Evolutionary conservation across 2,797 vertebrate species (phyloP).

Genomic region (Lepilemur septentrionalis): DNA sequence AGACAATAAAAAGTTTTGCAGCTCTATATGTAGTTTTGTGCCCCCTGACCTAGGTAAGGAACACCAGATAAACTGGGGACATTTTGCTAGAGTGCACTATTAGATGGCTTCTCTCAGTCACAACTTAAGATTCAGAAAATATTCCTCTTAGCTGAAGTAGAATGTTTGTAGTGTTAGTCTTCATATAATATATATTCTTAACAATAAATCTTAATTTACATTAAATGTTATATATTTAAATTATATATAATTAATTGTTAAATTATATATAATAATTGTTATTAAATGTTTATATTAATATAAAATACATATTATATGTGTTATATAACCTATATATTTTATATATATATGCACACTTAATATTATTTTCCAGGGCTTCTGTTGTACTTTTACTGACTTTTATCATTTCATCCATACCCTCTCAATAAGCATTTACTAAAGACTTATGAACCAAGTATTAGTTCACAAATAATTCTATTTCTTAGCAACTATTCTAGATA

Average conservation of each 20-base stretch:
- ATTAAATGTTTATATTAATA: not conserved
- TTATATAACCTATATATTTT: not conserved
- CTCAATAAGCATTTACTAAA: constrained; percentile 29
- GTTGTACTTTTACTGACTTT: not conserved
- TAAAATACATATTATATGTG: not conserved
- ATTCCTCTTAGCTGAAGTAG: not conserved
- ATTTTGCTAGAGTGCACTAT: not conserved
- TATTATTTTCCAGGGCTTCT: not conserved
- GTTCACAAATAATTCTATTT: not conserved
- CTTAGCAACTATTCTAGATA: not conserved
- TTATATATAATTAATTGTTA: too few relatives aligned
- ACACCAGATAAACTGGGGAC: not conserved
- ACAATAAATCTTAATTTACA: not conserved
- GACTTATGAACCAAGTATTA: not conserved
- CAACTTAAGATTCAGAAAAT: not conserved
- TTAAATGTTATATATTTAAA: too few relatives aligned
- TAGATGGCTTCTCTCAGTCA: not conserved
- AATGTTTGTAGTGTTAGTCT: not conserved
- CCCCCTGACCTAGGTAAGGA: not conserved
- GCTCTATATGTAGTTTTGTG: not conserved
- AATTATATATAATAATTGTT: too few relatives aligned
- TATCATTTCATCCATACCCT: not conserved
- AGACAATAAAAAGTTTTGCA: not conserved
- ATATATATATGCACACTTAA: not conserved
- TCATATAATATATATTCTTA: not conserved